Evolutionary conservation across 1,140 invertebrate genomes (phyloP).

Genomic region (Chironomus striatipennis): DNA sequence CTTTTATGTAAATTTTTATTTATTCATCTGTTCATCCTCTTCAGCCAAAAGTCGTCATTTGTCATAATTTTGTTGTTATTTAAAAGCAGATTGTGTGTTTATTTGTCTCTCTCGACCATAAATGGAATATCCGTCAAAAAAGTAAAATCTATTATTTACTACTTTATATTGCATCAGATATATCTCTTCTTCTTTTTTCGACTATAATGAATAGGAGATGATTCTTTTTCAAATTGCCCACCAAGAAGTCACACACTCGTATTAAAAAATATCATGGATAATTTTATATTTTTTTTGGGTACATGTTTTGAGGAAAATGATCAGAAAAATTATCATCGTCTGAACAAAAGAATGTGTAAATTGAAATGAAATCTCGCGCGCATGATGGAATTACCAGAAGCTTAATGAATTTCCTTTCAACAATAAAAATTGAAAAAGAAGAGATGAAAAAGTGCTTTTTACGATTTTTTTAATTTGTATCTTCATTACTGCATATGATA

Average conservation of each 20-base stretch:
- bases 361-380: background rate
- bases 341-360: conserved; percentile 12
- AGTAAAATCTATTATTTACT: background rate
- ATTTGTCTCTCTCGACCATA: background rate
- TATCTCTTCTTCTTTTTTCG: background rate
- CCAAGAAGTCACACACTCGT: conserved; percentile 6
- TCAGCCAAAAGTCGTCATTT: no score
- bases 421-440: background rate
- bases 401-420: conserved; percentile 13
- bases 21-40: background rate
- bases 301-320: background rate
- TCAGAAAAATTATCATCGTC: conserved; percentile 1
- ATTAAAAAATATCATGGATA: background rate
- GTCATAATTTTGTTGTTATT: no score
- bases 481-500: no score
- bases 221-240: conserved; percentile 1
- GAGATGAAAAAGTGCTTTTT: no score
- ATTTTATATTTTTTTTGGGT: no score
- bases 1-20: conserved; percentile 4
- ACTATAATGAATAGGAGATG: background rate
- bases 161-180: background rate
- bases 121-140: background rate
- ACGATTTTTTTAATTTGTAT: no score
- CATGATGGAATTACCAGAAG: conserved; percentile 12
- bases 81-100: background rate